Base-by-base conservation (phyloP, 2,113 vertebrate species). In the Clarias gariepinus region DNA sequence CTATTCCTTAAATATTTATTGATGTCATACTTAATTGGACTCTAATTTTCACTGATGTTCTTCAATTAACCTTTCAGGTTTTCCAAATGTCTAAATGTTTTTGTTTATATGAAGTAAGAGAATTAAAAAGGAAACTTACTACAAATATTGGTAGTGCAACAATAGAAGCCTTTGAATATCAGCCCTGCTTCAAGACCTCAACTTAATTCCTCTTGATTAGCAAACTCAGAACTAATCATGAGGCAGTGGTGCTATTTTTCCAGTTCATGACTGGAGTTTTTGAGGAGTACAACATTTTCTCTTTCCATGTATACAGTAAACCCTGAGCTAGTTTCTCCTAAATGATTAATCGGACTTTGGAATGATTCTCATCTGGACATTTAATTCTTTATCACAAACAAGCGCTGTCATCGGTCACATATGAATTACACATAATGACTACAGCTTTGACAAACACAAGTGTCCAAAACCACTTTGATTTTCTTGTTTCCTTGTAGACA, bases 401-500 rank as follows among this genome's bases (percentile, higher is more conserved):
- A 9, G 25, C 41, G 41, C 41, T 21, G 19, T 85, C 80, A 66
- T 63, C 87, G 79, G 71, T 66, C 89, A 76, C 28, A 21, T 63
- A 69, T 33, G 77, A 52, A 73, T 18, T 15, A 47, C 5, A 33
- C 28, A 87, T n/a, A n/a, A 88, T 91, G 86, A 92, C 91, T 92
- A 91, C 87, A 91, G 82, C 90, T 92, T 87, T 92, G 91, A 91
- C 90, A 94, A 93, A 91, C 88, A 90, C 82, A 84, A 84, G 16
- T 58, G 36, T 16, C 76, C 53, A 57, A 83, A 73, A 60, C 64
- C 69, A 83, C 63, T 68, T 60, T 57, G 23, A 66, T 52, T 28
- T 73, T n/a, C 80, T 73, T 76, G 21, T 30, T 89, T 33, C 87
- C 57, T 80, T 89, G 83, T 28, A 64, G 52, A 86, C 76, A 87